Evolutionary conservation across 2,888 invertebrate species (phyloP).

Genomic region (Drosophila picticornis): DNA sequence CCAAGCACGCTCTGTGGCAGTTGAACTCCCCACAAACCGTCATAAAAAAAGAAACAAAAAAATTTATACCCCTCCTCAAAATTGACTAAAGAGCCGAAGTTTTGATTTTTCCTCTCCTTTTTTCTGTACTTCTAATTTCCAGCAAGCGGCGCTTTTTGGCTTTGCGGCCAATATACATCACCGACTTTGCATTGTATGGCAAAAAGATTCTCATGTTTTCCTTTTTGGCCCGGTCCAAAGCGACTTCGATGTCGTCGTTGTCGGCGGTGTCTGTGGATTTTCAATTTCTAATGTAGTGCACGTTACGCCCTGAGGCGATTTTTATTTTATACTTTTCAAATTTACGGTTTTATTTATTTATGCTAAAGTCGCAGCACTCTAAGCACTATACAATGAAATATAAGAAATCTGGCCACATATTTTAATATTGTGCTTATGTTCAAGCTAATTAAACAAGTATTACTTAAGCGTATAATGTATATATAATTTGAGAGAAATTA

Average conservation of each 20-base stretch:
- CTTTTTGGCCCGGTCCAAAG: conserved; percentile 41
- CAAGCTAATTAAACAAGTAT: not conserved
- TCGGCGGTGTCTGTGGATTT: conserved; percentile 71
- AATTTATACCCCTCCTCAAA: conserved; percentile 26
- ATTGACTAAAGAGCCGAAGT: conserved; percentile 34
- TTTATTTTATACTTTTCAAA: conserved; percentile 60
- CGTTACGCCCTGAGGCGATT: conserved; percentile 79
- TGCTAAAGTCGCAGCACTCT: conserved; percentile 43
- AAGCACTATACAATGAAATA: conserved; percentile 44
- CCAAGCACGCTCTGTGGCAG: conserved; percentile 67
- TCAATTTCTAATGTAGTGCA: conserved; percentile 82
- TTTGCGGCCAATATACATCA: conserved; percentile 46
- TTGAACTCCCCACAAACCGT: conserved; percentile 32
- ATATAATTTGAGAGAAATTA: not conserved
- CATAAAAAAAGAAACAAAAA: conserved; percentile 2
- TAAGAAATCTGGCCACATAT: not conserved
- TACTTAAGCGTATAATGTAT: not conserved
- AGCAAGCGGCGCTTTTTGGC: conserved; percentile 67
- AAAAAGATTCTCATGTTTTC: conserved; percentile 76
- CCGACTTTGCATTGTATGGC: conserved; percentile 45
- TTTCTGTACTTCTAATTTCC: conserved; percentile 67
- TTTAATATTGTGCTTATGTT: not conserved
- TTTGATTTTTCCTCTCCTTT: conserved; percentile 32
- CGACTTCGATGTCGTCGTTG: conserved; percentile 36
- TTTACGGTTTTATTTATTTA: conserved; percentile 74